Base-by-base conservation (phyloP, 2,797 vertebrate genomes). In the Neosalanx taihuensis region DNA sequence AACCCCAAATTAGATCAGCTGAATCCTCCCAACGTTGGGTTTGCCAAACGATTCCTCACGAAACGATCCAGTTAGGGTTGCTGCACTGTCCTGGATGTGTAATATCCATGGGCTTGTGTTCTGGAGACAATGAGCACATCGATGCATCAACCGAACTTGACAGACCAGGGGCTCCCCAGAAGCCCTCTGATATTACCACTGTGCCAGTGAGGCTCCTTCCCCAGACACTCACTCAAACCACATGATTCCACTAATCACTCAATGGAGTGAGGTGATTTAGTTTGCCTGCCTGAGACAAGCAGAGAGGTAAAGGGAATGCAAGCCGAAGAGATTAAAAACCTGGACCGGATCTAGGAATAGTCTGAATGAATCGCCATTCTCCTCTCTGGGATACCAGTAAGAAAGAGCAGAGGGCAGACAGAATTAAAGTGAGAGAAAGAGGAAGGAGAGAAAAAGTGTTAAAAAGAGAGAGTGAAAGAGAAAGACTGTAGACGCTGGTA, bases 211-310 rank as follows among this genome's bases (percentile, higher is more conserved):
- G 81, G 79, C 62, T 57, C 17, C 53, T 74, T 83, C 83, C 76
- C 78, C 73, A 76, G 78, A 77, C 79, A 74, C 72, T 82, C 76
- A 37, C 41, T 69, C 61, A 83, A 81, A 79, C 75, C 78, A 72
- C 82, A 85, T 75, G 76, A 81, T 84, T 83, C 70, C 4, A 57
- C 76, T 78, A 75, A 84, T 84, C 88, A 88, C 83, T 84, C 78
- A 81, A 77, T 74, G 77, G 76, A 80, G 77, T 60, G 79, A 85
- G 76, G 20, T 80, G 82, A 88, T 87, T 83, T 82, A 75, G 74
- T 76, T 58, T 41, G 59, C 56, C 76, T 69, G 84, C 75, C 75
- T 74, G 78, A 78, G 74, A 75, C 69, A 74, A 76, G 76, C 53
- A 72, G 73, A 76, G 71, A 76, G 71, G 70, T 81, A 81, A 88